phyloP scores from a whole-genome alignment of 2,113 vertebrate species.

The Sarotherodon lohbergeri region DNA sequence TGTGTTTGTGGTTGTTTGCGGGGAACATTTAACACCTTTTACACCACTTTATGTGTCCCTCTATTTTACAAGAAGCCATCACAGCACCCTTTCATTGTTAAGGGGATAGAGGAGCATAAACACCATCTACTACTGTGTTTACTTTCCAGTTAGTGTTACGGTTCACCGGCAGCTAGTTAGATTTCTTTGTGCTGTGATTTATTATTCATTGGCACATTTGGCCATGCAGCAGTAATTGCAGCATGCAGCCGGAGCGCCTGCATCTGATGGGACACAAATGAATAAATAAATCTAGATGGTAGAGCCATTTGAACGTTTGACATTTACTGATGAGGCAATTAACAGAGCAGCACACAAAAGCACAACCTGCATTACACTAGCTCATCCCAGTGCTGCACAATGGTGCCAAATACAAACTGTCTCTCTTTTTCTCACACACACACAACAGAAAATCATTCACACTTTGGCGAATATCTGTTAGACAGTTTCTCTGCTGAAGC shows the following conservation, averaged over 20 bases:
- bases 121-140: background rate
- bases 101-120: background rate
- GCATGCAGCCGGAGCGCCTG: constrained; percentile 36
- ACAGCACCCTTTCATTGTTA: background rate
- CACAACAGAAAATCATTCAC: background rate
- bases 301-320: constrained; percentile 60
- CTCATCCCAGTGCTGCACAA: background rate
- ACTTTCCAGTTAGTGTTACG: background rate
- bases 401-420: background rate
- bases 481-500: background rate
- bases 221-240: constrained; percentile 54
- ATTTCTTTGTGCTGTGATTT: constrained; percentile 59
- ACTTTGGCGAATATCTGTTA: background rate
- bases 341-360: constrained; percentile 44
- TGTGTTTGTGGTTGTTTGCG: background rate
- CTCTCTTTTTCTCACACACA: background rate
- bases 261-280: constrained; percentile 60
- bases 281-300: constrained; percentile 61
- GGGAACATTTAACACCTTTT: background rate
- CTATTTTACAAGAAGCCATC: background rate
- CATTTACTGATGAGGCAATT: constrained; percentile 74
- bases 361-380: constrained; percentile 1
- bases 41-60: background rate
- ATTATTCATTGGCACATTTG: constrained; percentile 57
- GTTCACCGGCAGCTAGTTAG: constrained; percentile 19